Evolutionary conservation across 2,113 vertebrate species (phyloP).

Genomic region (Thamnaconus septentrionalis): DNA sequence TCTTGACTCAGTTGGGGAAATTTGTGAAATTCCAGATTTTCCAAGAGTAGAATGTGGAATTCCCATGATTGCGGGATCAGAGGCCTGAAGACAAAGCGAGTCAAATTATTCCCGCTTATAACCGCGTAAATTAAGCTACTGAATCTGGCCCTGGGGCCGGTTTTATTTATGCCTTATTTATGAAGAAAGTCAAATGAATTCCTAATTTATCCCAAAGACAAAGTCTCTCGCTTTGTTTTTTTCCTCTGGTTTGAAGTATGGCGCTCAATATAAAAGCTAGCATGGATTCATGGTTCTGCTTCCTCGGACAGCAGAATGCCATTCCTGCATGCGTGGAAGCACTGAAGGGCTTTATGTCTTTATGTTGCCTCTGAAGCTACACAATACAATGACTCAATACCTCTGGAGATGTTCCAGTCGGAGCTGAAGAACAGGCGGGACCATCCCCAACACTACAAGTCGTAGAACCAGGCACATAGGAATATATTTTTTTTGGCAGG

Average conservation of each 20-base stretch:
- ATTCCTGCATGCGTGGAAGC: slow-evolving; percentile 58
- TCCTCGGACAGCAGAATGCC: slow-evolving; percentile 25
- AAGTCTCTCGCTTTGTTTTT: slow-evolving; percentile 15
- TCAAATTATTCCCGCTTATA: too few species aligned
- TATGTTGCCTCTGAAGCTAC: slow-evolving; percentile 27
- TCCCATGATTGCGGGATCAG: too few species aligned
- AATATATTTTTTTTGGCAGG: not conserved
- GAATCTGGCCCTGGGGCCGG: too few species aligned
- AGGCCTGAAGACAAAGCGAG: too few species aligned
- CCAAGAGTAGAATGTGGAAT: too few species aligned
- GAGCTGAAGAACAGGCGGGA: slow-evolving; percentile 29
- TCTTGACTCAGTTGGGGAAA: too few species aligned
- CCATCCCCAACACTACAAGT: slow-evolving; percentile 2
- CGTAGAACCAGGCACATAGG: slow-evolving; percentile 12
- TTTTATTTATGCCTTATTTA: too few species aligned
- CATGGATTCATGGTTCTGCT: slow-evolving; percentile 21
- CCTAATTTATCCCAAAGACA: too few species aligned
- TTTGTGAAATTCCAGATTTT: too few species aligned
- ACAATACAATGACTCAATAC: slow-evolving; percentile 42
- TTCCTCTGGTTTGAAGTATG: slow-evolving; percentile 21
- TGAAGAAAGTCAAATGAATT: too few species aligned
- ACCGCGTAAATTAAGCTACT: too few species aligned
- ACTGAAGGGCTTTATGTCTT: slow-evolving; percentile 53
- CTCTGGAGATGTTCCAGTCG: slow-evolving; percentile 36
- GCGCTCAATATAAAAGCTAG: slow-evolving; percentile 8